Evolutionary conservation across 2,888 invertebrate genomes (phyloP).

Genomic region (Acleris sparsana): DNA sequence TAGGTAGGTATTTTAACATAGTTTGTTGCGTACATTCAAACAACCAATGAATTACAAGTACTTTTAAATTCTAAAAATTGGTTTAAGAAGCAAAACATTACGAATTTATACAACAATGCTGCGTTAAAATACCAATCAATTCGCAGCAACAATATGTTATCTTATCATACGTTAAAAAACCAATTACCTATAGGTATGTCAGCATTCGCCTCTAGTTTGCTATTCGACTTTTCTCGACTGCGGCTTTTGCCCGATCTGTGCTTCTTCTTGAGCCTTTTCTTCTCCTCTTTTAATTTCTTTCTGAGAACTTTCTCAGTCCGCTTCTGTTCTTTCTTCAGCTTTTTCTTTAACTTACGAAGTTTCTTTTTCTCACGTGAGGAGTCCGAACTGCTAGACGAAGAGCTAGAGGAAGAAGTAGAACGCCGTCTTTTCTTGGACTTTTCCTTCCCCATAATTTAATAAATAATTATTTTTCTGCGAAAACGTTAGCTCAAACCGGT

Average conservation of each 20-base stretch:
- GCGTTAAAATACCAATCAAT: not conserved
- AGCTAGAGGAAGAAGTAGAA: constrained; percentile 59
- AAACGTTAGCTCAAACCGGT: constrained; percentile 7
- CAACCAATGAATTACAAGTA: too few species aligned
- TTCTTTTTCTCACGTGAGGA: constrained; percentile 77
- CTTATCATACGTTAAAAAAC: not conserved
- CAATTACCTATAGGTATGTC: constrained; percentile 75
- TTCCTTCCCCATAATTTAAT: constrained; percentile 65
- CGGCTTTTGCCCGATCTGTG: constrained; percentile 53
- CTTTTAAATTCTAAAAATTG: too few species aligned
- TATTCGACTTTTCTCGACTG: constrained; percentile 49
- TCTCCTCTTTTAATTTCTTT: constrained; percentile 78
- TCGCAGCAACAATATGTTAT: not conserved
- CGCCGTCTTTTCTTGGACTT: constrained; percentile 70
- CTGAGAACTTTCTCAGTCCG: constrained; percentile 80
- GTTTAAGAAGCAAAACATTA: too few species aligned
- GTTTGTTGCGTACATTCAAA: too few species aligned
- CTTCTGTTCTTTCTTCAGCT: constrained; percentile 80
- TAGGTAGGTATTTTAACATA: too few species aligned
- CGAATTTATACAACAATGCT: too few species aligned
- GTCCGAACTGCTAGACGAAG: constrained; percentile 70
- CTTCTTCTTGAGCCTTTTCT: constrained; percentile 67
- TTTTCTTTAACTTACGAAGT: constrained; percentile 82
- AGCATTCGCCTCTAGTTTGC: constrained; percentile 53
- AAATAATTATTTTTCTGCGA: not conserved